These are phyloP conservation scores for Pheosia tremula DNA, from an alignment of 2,888 invertebrate genomes.

Conservation along the genomic window DNA sequence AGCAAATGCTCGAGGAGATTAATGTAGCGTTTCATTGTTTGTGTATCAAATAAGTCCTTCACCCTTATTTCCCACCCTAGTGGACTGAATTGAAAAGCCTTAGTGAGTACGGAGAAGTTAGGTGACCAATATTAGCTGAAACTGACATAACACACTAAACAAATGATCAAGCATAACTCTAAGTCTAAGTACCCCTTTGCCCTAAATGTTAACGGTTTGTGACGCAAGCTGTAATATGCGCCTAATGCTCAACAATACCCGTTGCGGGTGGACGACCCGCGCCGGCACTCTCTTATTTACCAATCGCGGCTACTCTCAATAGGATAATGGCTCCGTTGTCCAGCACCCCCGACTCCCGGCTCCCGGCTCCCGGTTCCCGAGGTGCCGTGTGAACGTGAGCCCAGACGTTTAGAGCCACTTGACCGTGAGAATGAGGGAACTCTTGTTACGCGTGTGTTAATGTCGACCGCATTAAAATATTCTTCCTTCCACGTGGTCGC, in stretches of 20 bases:
- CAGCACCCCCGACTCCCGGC: not conserved
- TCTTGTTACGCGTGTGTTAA: not conserved
- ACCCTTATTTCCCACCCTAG: too few species aligned
- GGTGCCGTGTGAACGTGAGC: not conserved
- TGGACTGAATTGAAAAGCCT: too few species aligned
- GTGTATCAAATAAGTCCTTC: not conserved
- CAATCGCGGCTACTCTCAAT: constrained; percentile 4
- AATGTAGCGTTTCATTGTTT: not conserved
- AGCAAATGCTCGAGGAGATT: not conserved
- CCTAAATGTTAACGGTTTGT: too few species aligned
- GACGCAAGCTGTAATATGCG: not conserved
- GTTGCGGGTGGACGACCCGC: not conserved
- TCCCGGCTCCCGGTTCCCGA: not conserved
- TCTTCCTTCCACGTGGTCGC: not conserved
- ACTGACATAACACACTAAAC: too few species aligned
- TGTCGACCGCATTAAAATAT: not conserved
- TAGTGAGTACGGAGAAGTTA: too few species aligned
- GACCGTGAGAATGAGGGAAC: not conserved
- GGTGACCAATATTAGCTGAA: too few species aligned
- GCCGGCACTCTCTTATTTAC: constrained; percentile 7
- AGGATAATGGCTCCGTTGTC: not conserved
- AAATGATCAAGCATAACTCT: too few species aligned
- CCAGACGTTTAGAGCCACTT: not conserved
- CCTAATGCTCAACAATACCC: not conserved
- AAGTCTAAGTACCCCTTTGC: too few species aligned